A percentile compares a stretch with the other conserved stretches of the same genome.
phyloP scores from a whole-genome alignment of 2,888 invertebrate genomes.

The Caenorhabditis uteleia region DNA sequence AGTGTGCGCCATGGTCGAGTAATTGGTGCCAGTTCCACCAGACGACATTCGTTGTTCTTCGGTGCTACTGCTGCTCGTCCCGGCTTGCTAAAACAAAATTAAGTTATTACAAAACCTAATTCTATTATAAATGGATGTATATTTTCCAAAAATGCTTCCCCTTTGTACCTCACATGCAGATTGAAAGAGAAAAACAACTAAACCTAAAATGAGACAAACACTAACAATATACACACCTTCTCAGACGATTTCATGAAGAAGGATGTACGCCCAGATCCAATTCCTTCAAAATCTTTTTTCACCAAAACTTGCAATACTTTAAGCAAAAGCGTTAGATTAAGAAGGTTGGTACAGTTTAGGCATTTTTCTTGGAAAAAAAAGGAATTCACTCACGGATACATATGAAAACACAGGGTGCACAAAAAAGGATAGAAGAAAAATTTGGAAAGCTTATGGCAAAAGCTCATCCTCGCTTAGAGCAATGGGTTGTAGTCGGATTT shows the following conservation, averaged over 20 bases:
- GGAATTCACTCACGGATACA: not conserved
- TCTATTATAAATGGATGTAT: too few relatives aligned
- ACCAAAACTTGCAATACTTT: not conserved
- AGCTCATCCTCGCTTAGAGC: constrained; percentile 34
- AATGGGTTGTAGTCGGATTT: constrained; percentile 41
- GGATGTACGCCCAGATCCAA: constrained; percentile 1
- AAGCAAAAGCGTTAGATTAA: not conserved
- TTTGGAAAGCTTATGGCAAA: constrained; percentile 12
- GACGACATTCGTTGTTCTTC: constrained; percentile 55
- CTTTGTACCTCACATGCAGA: constrained; percentile 6
- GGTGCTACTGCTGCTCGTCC: constrained; percentile 36
- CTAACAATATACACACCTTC: constrained; percentile 1
- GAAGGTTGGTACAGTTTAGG: not conserved
- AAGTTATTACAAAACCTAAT: too few relatives aligned
- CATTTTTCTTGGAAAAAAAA: not conserved
- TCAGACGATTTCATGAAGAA: not conserved
- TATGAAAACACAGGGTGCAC: not conserved
- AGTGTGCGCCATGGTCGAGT: constrained; percentile 53
- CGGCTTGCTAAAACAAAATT: constrained; percentile 35
- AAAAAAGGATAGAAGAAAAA: not conserved
- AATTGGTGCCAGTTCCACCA: constrained; percentile 51
- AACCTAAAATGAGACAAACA: not conserved
- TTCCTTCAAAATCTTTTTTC: not conserved
- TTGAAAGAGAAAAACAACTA: not conserved
- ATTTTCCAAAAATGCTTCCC: too few relatives aligned